A percentile compares a stretch with the other conserved stretches of the same genome.
Conservation (phyloP, 2,888 invertebrate genomes). For the Parnassius mnemosyne region DNA sequence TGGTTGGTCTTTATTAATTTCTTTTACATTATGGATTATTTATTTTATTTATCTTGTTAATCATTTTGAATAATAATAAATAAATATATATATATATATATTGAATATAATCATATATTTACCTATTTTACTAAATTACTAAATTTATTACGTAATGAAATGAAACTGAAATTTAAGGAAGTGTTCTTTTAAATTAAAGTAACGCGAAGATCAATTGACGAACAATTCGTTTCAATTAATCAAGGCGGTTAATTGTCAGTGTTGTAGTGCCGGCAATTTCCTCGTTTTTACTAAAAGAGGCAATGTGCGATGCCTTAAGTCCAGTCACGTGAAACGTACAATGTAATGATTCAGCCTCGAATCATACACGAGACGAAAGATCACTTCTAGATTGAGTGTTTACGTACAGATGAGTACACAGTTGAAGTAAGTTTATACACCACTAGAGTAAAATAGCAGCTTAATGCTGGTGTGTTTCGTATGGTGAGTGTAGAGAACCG, state of each 20-base stretch:
- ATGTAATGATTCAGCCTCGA: slow-evolving; percentile 42
- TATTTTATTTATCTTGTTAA: too few species aligned
- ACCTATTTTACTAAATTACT: too few species aligned
- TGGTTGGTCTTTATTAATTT: too few species aligned
- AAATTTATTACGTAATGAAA: too few species aligned
- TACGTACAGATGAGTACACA: slow-evolving; percentile 35
- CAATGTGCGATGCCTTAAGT: slow-evolving; percentile 15
- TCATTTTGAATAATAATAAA: too few species aligned
- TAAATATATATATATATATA: too few species aligned
- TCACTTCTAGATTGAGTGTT: slow-evolving; percentile 36
- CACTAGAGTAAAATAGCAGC: too few species aligned
- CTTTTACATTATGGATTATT: too few species aligned
- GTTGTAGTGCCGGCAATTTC: not conserved
- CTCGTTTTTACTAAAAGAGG: slow-evolving; percentile 9
- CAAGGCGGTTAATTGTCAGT: slow-evolving; percentile 2
- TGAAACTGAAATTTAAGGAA: too few species aligned
- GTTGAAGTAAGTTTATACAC: slow-evolving; percentile 7
- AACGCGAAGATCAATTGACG: not conserved
- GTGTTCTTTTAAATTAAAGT: not conserved
- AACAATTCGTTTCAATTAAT: slow-evolving; percentile 1
- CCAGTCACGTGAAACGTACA: slow-evolving; percentile 39
- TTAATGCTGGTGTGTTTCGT: too few species aligned
- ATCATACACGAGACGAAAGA: slow-evolving; percentile 45
- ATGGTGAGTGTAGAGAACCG: too few species aligned
- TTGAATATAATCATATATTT: too few species aligned